These are phyloP conservation scores for Cheilinus undulatus DNA, from an alignment of 2,113 vertebrate genomes.

Conservation along the genomic window DNA sequence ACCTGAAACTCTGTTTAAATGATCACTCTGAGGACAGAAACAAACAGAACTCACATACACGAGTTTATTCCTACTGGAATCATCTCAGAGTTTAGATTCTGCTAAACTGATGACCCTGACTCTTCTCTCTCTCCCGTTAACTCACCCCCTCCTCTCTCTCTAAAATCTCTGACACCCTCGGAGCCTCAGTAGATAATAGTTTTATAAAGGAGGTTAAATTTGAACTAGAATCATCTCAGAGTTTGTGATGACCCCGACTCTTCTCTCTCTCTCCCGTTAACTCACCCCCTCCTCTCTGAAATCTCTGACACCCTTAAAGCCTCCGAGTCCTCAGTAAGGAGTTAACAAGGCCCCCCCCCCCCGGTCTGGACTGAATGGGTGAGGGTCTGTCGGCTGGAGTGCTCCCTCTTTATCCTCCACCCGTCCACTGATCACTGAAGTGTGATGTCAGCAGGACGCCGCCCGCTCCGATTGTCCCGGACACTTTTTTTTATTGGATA, in stretches of 20 bases:
- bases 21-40: too few relatives aligned
- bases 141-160: not conserved
- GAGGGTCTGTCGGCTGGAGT: conserved; percentile 24
- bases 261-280: not conserved
- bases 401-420: conserved; percentile 44
- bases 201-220: too few relatives aligned
- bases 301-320: conserved; percentile 33
- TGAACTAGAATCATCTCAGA: too few relatives aligned
- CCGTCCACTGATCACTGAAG: conserved; percentile 69
- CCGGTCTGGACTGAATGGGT: not conserved
- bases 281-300: not conserved
- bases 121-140: not conserved
- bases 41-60: too few relatives aligned
- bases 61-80: too few relatives aligned
- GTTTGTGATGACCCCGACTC: too few relatives aligned
- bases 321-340: conserved; percentile 55
- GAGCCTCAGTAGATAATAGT: too few relatives aligned
- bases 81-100: too few relatives aligned
- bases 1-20: too few relatives aligned
- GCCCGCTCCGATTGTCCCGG: conserved; percentile 61
- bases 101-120: too few relatives aligned
- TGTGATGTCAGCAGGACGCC: conserved; percentile 73
- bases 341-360: conserved; percentile 61
- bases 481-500: conserved; percentile 82
- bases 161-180: conserved; percentile 2